A percentile compares a stretch with the other conserved stretches of the same genome.
Evolutionary conservation across 2,888 invertebrate genomes (phyloP).

Genomic region (Eilema griseolum): DNA sequence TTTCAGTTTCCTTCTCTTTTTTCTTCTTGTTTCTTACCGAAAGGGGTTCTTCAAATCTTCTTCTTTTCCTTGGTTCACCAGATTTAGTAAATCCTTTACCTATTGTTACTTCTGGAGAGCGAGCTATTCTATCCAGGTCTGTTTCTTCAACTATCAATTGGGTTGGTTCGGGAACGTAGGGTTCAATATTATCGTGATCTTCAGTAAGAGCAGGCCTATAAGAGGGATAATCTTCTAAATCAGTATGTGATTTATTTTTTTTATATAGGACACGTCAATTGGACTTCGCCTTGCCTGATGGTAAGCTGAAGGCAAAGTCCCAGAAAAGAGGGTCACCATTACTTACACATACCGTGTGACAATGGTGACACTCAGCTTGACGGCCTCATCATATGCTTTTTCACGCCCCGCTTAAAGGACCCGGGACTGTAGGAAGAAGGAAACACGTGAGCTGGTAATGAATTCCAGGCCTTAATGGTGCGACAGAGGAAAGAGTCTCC

Average conservation of each 20-base stretch:
- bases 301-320: too few relatives aligned
- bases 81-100: constrained; percentile 15
- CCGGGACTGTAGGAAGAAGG: too few relatives aligned
- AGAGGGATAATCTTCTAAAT: constrained; percentile 9
- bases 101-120: constrained; percentile 9
- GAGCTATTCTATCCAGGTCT: constrained; percentile 8
- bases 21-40: constrained; percentile 3
- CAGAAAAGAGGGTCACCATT: too few relatives aligned
- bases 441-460: too few relatives aligned
- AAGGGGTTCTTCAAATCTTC: constrained; percentile 14
- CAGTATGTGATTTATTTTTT: constrained; percentile 7
- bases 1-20: constrained; percentile 14
- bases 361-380: too few relatives aligned
- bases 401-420: too few relatives aligned
- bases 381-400: too few relatives aligned
- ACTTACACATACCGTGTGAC: too few relatives aligned
- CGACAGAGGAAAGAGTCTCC: too few relatives aligned
- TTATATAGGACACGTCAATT: too few relatives aligned
- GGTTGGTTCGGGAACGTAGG: constrained; percentile 8
- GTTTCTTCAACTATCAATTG: constrained; percentile 9
- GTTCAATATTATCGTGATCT: constrained; percentile 10
- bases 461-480: too few relatives aligned
- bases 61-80: constrained; percentile 13
- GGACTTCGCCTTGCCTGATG: too few relatives aligned
- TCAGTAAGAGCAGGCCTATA: constrained; percentile 10